phyloP scores from a whole-genome alignment of 1,140 invertebrate species.

The Chionoecetes opilio region DNA sequence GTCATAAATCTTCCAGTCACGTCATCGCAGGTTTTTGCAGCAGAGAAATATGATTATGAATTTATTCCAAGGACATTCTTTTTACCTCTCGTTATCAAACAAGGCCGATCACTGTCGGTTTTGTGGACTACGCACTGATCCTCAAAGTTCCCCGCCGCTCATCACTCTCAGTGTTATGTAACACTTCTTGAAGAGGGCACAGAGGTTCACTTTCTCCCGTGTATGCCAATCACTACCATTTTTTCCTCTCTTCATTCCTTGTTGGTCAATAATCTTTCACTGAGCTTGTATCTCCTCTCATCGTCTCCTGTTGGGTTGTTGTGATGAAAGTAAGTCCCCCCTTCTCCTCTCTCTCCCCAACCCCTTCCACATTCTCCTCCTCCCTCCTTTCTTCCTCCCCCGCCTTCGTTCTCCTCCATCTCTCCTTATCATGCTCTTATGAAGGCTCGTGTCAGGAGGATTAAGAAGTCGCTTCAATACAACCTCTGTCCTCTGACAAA shows the following conservation, averaged over 20 bases:
- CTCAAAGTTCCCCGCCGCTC: not conserved
- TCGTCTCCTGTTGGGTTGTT: not conserved
- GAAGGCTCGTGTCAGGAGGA: not conserved
- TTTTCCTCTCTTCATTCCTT: not conserved
- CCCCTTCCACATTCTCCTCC: not conserved
- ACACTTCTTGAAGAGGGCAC: not conserved
- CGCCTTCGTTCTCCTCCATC: not conserved
- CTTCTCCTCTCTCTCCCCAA: not conserved
- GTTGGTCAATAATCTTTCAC: not conserved
- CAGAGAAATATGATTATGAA: not conserved
- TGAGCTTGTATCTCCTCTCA: not conserved
- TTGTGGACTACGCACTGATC: not conserved
- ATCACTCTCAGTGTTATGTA: not conserved
- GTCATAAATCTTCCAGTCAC: not conserved
- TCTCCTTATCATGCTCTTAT: not conserved
- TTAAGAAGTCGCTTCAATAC: not conserved
- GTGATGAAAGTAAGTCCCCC: not conserved
- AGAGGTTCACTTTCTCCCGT: not conserved
- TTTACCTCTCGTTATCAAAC: not conserved
- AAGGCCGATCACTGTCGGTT: not conserved
- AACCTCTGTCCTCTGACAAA: not conserved
- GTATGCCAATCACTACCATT: not conserved
- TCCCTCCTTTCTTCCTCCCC: not conserved
- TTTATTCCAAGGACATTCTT: slow-evolving; percentile 30
- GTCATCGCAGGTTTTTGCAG: not conserved